phyloP scores from a whole-genome alignment of 1,140 invertebrate species.

The Eubasilissa regina region DNA sequence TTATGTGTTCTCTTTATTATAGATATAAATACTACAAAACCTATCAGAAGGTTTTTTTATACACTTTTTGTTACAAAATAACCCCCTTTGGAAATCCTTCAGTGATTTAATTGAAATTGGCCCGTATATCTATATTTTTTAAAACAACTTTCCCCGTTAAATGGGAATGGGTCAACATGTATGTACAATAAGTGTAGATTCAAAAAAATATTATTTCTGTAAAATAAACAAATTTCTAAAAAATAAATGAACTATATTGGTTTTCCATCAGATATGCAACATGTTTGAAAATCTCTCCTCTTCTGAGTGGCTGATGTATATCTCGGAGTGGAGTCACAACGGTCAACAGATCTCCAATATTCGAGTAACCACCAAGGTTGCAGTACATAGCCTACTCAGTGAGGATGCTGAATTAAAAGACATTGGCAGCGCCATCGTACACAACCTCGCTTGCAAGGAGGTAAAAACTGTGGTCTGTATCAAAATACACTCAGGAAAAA shows the following conservation, averaged over 20 bases:
- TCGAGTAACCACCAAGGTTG: conserved; percentile 90
- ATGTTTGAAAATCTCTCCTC: conserved; percentile 91
- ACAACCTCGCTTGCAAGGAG: conserved; percentile 95
- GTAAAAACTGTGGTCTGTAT: conserved; percentile 97
- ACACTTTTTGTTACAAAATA: too few relatives aligned
- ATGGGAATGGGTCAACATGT: too few relatives aligned
- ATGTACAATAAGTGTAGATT: too few relatives aligned
- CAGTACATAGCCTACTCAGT: conserved; percentile 88
- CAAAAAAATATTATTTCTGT: too few relatives aligned
- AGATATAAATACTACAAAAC: too few relatives aligned
- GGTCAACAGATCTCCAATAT: conserved; percentile 88
- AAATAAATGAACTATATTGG: background rate
- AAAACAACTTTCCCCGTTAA: too few relatives aligned
- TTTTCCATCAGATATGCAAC: conserved; percentile 84
- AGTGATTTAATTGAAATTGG: too few relatives aligned
- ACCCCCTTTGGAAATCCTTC: too few relatives aligned
- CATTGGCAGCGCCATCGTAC: conserved; percentile 87
- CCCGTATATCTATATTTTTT: too few relatives aligned
- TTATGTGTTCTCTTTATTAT: too few relatives aligned
- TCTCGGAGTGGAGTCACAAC: conserved; percentile 89
- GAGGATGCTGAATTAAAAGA: conserved; percentile 82
- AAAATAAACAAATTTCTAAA: too few relatives aligned
- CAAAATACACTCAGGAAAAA: conserved; percentile 53
- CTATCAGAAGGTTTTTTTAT: too few relatives aligned
- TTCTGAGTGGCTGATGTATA: conserved; percentile 94